phyloP scores from a whole-genome alignment of 2,797 vertebrate species.

The Huso huso region DNA sequence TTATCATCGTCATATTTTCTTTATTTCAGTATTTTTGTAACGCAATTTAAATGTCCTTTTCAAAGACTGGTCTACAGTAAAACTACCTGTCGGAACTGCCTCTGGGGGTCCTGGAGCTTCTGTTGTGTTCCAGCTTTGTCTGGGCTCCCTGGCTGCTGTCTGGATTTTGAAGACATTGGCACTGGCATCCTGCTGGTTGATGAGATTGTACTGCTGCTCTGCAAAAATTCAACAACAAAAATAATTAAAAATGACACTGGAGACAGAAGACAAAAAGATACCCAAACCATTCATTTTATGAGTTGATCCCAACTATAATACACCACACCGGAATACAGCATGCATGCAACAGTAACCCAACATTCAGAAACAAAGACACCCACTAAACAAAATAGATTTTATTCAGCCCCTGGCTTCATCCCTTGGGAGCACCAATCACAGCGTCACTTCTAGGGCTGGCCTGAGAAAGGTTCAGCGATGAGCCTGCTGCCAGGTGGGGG shows the following conservation, averaged over 20 bases:
- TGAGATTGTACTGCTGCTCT: slow-evolving; percentile 74
- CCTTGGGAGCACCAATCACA: too few relatives aligned
- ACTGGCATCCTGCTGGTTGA: slow-evolving; percentile 90
- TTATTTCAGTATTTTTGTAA: slow-evolving; percentile 3
- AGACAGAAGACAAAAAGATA: slow-evolving; percentile 34
- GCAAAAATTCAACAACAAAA: slow-evolving; percentile 51
- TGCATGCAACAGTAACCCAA: slow-evolving; percentile 42
- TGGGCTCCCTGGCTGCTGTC: slow-evolving; percentile 65
- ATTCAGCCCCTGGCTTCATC: too few relatives aligned
- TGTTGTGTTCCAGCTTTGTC: slow-evolving; percentile 90
- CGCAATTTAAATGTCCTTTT: slow-evolving; percentile 16
- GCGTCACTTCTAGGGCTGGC: too few relatives aligned
- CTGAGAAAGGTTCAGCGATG: too few relatives aligned
- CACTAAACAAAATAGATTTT: not conserved
- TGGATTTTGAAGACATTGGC: slow-evolving; percentile 78
- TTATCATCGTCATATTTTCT: not conserved
- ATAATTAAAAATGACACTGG: slow-evolving; percentile 29
- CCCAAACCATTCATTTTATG: slow-evolving; percentile 22
- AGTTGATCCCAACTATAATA: slow-evolving; percentile 7
- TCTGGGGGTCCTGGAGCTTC: slow-evolving; percentile 94
- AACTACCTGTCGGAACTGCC: slow-evolving; percentile 99
- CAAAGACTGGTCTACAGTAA: slow-evolving; percentile 62
- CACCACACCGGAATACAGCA: slow-evolving; percentile 15
- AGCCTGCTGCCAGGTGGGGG: too few relatives aligned
- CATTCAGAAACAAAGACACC: slow-evolving; percentile 52